Conservation (phyloP, 2,797 vertebrate species). For the Micrastur ruficollis region DNA sequence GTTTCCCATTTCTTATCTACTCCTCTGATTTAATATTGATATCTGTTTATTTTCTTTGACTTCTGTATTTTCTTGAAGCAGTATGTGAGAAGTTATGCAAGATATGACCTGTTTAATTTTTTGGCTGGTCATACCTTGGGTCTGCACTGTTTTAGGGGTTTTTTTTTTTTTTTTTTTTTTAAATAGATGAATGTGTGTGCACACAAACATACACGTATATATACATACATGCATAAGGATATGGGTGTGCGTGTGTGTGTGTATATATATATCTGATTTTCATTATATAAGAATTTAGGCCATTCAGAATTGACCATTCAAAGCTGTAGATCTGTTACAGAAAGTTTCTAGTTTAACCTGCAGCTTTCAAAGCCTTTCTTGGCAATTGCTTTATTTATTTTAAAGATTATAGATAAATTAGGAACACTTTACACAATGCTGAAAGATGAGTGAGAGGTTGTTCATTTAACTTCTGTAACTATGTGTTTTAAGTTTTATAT, state of each 20-base stretch:
- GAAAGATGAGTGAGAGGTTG: conserved; percentile 3
- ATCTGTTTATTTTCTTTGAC: background rate
- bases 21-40: background rate
- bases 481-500: background rate
- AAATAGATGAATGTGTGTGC: background rate
- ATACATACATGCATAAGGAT: too few relatives aligned
- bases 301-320: background rate
- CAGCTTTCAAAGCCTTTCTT: conserved; percentile 6
- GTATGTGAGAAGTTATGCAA: background rate
- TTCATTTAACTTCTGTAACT: background rate
- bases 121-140: background rate
- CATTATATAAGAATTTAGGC: background rate
- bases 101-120: background rate
- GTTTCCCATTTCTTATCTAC: background rate
- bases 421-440: background rate
- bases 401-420: background rate
- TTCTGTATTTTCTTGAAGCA: background rate
- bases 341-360: conserved; percentile 28
- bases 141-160: background rate
- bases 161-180: background rate
- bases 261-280: background rate
- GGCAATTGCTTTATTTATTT: conserved; percentile 31
- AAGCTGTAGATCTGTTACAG: background rate
- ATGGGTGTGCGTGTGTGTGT: too few relatives aligned
- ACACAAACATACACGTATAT: background rate